A percentile compares a stretch with the other conserved stretches of the same genome.
phyloP scores from a whole-genome alignment of 2,888 invertebrate genomes.

The Lymantria monacha region DNA sequence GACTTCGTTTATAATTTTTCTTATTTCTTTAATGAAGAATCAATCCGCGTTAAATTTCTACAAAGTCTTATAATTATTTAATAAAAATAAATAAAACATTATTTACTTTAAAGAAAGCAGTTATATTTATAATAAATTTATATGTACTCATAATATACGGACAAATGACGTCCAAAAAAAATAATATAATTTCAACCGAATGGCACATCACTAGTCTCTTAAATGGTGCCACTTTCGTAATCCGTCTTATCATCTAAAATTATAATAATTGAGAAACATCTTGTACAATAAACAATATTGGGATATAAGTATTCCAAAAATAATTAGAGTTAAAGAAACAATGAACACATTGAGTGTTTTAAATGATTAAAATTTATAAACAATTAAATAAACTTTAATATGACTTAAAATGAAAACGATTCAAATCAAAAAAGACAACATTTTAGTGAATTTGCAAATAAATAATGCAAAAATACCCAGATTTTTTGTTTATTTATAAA shows the following conservation, averaged over 20 bases:
- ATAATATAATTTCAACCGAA: conserved; percentile 25
- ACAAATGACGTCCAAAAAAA: conserved; percentile 50
- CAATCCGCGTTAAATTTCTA: conserved; percentile 39
- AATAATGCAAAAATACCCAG: no score
- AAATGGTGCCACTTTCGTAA: conserved; percentile 40
- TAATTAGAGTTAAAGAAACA: no score
- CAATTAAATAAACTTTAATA: no score
- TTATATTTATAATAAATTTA: conserved; percentile 24
- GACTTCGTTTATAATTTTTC: conserved; percentile 27
- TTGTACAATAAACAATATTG: no score
- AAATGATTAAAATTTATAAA: no score
- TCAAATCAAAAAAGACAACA: no score
- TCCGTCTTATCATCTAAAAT: conserved; percentile 38
- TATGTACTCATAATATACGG: conserved; percentile 34
- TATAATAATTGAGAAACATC: not conserved
- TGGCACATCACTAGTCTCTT: conserved; percentile 52
- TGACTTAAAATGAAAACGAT: no score
- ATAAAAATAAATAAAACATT: conserved; percentile 39
- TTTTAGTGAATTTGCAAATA: no score
- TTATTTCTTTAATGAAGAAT: conserved; percentile 32
- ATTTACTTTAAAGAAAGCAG: conserved; percentile 38
- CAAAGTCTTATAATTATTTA: conserved; percentile 52
- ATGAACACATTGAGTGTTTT: no score
- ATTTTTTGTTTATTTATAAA: no score
- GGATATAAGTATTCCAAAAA: no score